Base-by-base conservation (phyloP, 2,113 vertebrate genomes). In the Siniperca knerii region DNA sequence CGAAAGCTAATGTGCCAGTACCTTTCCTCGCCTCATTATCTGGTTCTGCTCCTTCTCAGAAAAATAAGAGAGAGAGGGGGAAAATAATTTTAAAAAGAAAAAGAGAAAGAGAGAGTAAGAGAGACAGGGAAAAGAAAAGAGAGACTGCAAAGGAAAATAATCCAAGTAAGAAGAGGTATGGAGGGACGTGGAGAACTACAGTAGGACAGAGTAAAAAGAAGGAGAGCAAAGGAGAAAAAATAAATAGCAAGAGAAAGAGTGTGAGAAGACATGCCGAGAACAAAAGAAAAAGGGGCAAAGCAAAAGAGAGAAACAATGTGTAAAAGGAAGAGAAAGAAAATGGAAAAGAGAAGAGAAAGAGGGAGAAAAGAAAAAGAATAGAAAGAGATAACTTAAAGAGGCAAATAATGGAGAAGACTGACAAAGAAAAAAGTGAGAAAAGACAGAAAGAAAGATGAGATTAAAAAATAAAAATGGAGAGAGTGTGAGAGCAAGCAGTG, bases 11-110 rank as follows among this genome's bases (percentile, higher is more conserved):
- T 87, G 88, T 83, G 29, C 85, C 77, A 58, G 75, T 74, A 89
- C 83, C 82, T 82, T 90, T 93, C 87, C 79, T 84, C 72, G 68
- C 78, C 81, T 88, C 83, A 86, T 95, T 90, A 92, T 92, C 88
- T 92, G 81, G 80, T 89, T 91, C 85, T 93, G 90, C 78, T 90
- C 66, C 79, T 82, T 91, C 85, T 90, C 88, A 85, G 55, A 42
- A 81, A 77, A 87, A 82, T 52, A 33, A n/a, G 60, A 65, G 66
- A 37, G 54, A 71, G 13, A 64, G 60, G 23, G n/a, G 75, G 40
- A 4, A 37, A 57, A n/a, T 9, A 23, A 52, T 23, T 40, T 37
- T 35, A 42, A 75, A 64, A 48, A 75, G 55, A 82, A 15, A 46
- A 23, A 4, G 35, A 21, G 44, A n/a, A 50, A 65, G 64, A 37